These are phyloP conservation scores for Harlomillsia oculata DNA, from an alignment of 1,140 invertebrate genomes.

Conservation along the genomic window DNA sequence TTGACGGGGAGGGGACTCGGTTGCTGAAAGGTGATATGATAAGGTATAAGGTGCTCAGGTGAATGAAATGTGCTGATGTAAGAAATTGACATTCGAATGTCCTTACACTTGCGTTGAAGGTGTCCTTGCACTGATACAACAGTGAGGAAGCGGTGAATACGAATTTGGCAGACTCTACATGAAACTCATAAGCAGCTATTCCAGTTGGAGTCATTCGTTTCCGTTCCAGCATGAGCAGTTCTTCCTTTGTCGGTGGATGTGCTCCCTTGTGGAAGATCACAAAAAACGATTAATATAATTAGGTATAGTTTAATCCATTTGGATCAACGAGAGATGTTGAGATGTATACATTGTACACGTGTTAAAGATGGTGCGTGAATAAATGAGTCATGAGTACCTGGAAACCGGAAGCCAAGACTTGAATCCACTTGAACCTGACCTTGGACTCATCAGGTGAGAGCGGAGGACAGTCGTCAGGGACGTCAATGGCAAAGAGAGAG, in stretches of 20 bases:
- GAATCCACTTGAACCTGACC: constrained; percentile 17
- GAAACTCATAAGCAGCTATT: constrained; percentile 85
- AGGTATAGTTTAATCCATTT: too few relatives aligned
- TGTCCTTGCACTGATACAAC: constrained; percentile 68
- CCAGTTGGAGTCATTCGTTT: constrained; percentile 83
- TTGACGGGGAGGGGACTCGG: neutral
- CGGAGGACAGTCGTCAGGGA: constrained; percentile 41
- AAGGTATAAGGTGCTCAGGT: too few relatives aligned
- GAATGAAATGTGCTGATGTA: constrained; percentile 32
- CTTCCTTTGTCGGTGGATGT: constrained; percentile 57
- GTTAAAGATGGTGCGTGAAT: neutral
- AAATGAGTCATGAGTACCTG: constrained; percentile 6
- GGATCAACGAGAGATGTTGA: too few relatives aligned
- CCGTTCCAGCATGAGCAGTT: constrained; percentile 79
- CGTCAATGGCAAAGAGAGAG: constrained; percentile 73
- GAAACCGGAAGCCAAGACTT: constrained; percentile 25
- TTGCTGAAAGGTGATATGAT: too few relatives aligned
- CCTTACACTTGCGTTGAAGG: constrained; percentile 37
- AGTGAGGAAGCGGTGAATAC: constrained; percentile 82
- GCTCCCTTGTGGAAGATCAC: constrained; percentile 4
- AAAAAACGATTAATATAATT: too few relatives aligned
- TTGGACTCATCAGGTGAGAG: neutral
- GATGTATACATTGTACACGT: too few relatives aligned
- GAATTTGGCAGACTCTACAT: constrained; percentile 66
- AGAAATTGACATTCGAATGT: too few relatives aligned